A percentile compares a stretch with the other conserved stretches of the same genome.
These are phyloP conservation scores for Channa striata DNA, from an alignment of 2,797 vertebrate genomes.

Conservation along the genomic window DNA sequence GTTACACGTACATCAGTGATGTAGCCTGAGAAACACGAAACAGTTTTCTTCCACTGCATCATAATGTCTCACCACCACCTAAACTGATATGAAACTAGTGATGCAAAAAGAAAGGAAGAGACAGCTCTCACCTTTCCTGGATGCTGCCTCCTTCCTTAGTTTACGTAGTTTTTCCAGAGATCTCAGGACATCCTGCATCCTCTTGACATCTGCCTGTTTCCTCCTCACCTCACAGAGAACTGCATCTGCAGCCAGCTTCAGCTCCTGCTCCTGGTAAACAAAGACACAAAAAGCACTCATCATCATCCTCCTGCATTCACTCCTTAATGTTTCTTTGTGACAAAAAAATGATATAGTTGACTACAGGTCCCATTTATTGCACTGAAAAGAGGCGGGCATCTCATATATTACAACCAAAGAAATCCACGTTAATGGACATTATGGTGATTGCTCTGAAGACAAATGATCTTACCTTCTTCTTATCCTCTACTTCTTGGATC, in stretches of 20 bases:
- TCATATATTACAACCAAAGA: too few relatives aligned
- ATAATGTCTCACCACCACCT: too few relatives aligned
- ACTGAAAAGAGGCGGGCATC: too few relatives aligned
- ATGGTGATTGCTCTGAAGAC: too few relatives aligned
- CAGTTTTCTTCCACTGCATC: too few relatives aligned
- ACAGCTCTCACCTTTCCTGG: slow-evolving; percentile 87
- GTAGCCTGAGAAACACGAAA: too few relatives aligned
- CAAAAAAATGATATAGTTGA: neutral
- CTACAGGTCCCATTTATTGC: neutral
- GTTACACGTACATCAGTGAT: too few relatives aligned
- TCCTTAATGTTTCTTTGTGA: neutral
- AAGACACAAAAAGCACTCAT: neutral
- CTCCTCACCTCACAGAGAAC: slow-evolving; percentile 94
- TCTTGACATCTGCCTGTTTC: slow-evolving; percentile 93
- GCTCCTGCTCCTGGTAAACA: slow-evolving; percentile 88
- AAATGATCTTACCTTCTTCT: slow-evolving; percentile 84
- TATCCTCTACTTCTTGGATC: slow-evolving; percentile 90
- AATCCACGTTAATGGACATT: too few relatives aligned
- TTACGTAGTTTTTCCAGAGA: slow-evolving; percentile 93
- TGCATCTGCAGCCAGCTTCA: slow-evolving; percentile 92
- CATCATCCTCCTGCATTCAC: neutral
- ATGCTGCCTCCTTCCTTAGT: slow-evolving; percentile 94
- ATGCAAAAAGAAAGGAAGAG: neutral
- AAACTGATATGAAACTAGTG: too few relatives aligned
- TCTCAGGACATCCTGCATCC: slow-evolving; percentile 91